A percentile compares a stretch with the other conserved stretches of the same genome.
phyloP scores from a whole-genome alignment of 2,888 invertebrate species.

The Epirrhoe alternata region DNA sequence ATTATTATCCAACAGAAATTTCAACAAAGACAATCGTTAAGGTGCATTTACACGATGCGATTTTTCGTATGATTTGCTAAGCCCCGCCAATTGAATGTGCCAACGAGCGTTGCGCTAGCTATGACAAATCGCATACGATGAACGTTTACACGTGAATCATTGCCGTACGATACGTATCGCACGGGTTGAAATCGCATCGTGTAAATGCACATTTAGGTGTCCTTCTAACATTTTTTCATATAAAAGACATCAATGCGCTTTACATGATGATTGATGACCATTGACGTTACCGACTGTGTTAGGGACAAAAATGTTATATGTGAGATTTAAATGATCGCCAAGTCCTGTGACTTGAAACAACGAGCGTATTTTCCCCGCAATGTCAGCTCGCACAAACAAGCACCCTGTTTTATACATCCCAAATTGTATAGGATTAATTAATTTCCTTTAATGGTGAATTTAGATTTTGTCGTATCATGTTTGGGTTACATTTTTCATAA shows the following conservation, averaged over 20 bases:
- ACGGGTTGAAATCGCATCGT: too few species aligned
- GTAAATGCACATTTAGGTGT: too few species aligned
- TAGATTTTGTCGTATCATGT: slow-evolving; percentile 59
- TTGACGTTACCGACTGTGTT: too few species aligned
- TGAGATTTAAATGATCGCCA: slow-evolving; percentile 11
- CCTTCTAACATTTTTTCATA: not conserved
- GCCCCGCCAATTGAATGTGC: too few species aligned
- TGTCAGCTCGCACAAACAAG: slow-evolving; percentile 60
- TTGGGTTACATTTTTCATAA: not conserved
- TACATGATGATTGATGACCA: not conserved
- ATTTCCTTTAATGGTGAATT: slow-evolving; percentile 74
- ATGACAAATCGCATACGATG: too few species aligned
- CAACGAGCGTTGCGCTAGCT: too few species aligned
- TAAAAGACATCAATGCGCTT: slow-evolving; percentile 17
- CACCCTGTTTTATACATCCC: slow-evolving; percentile 66
- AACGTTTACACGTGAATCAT: too few species aligned
- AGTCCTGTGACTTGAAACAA: slow-evolving; percentile 24
- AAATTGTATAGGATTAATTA: slow-evolving; percentile 74
- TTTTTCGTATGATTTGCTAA: too few species aligned
- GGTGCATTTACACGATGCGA: too few species aligned
- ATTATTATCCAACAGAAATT: too few species aligned
- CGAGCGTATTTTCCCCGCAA: slow-evolving; percentile 37
- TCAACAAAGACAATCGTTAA: too few species aligned
- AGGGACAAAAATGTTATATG: not conserved
- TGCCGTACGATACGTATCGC: too few species aligned